These are phyloP conservation scores for Zenarchopterus dispar DNA, from an alignment of 2,797 vertebrate species.

Conservation along the genomic window DNA sequence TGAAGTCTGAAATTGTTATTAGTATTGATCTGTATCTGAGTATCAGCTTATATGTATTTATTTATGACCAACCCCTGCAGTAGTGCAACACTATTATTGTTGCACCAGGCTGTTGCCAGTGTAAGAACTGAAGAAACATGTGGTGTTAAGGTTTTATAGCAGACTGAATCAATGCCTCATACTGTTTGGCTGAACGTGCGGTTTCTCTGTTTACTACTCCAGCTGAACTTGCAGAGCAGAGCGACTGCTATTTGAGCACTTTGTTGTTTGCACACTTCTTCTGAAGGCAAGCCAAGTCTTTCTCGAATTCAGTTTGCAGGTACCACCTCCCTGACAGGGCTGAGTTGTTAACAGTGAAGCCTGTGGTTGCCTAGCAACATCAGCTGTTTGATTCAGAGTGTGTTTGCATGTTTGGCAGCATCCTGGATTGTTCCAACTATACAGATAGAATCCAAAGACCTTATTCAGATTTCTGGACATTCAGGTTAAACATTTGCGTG, in stretches of 20 bases:
- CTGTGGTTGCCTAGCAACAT: constrained; percentile 60
- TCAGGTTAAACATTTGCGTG: not conserved
- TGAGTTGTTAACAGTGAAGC: constrained; percentile 32
- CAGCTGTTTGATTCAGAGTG: constrained; percentile 44
- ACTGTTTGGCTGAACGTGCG: constrained; percentile 1
- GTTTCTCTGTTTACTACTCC: constrained; percentile 14
- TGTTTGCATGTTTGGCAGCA: not conserved
- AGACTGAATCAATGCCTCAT: constrained; percentile 6
- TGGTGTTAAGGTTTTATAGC: not conserved
- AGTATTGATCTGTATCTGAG: too few relatives aligned
- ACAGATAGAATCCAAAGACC: not conserved
- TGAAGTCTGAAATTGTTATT: too few relatives aligned
- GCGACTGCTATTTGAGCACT: constrained; percentile 30
- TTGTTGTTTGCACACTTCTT: constrained; percentile 46
- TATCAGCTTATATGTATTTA: too few relatives aligned
- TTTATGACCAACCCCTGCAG: too few relatives aligned
- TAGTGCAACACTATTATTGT: too few relatives aligned
- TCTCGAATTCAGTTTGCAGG: constrained; percentile 60
- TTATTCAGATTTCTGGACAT: not conserved
- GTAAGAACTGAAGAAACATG: too few relatives aligned
- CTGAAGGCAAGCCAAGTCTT: constrained; percentile 65
- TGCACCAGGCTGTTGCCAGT: too few relatives aligned
- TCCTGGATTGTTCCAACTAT: not conserved
- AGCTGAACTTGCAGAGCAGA: constrained; percentile 10
- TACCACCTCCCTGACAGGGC: constrained; percentile 51